phyloP scores from a whole-genome alignment of 2,888 invertebrate genomes.

The Biston betularia region DNA sequence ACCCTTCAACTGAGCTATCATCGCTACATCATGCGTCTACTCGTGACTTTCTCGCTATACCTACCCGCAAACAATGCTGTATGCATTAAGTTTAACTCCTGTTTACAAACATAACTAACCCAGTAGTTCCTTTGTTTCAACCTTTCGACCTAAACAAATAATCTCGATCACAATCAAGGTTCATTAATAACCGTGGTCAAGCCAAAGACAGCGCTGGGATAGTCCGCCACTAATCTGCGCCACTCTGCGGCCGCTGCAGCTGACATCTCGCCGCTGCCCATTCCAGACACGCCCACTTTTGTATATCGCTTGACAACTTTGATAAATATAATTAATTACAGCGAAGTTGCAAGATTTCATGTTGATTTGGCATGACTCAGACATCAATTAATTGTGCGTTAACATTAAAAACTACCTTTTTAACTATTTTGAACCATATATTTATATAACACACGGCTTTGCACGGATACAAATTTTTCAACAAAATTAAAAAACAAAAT shows the following conservation, averaged over 20 bases:
- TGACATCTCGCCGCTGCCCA: slow-evolving; percentile 67
- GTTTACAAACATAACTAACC: neutral
- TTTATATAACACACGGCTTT: no score
- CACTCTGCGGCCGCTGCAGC: slow-evolving; percentile 59
- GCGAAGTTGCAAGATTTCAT: slow-evolving; percentile 24
- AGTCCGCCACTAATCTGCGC: slow-evolving; percentile 82
- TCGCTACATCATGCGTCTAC: no score
- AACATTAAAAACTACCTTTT: no score
- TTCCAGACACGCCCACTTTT: slow-evolving; percentile 73
- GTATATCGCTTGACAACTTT: slow-evolving; percentile 71
- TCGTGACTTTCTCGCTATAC: no score
- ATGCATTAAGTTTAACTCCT: neutral
- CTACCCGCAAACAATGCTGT: no score
- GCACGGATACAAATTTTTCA: no score
- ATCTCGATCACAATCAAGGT: slow-evolving; percentile 50
- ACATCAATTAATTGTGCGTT: no score
- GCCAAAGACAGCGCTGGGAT: slow-evolving; percentile 61
- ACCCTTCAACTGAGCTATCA: no score
- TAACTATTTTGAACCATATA: no score
- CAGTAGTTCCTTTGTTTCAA: slow-evolving; percentile 8
- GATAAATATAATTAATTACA: slow-evolving; percentile 64
- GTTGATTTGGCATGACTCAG: no score
- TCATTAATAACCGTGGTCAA: slow-evolving; percentile 67
- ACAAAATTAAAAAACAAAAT: no score
- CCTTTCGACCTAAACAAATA: slow-evolving; percentile 29